Evolutionary conservation across 2,888 invertebrate genomes (phyloP).

Genomic region (Caprella mutica): DNA sequence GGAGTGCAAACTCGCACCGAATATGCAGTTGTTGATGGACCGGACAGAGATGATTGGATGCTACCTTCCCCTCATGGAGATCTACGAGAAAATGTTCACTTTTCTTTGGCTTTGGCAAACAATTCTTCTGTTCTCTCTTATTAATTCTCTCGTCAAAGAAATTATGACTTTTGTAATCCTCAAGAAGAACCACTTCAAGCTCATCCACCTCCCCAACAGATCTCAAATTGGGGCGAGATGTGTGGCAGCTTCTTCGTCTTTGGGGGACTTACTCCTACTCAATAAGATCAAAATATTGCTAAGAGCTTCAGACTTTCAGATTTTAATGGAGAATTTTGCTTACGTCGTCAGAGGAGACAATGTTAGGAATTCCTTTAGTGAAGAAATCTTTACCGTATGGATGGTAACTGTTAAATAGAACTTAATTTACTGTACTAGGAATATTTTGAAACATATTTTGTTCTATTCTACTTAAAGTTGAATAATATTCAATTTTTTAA

Average conservation of each 20-base stretch:
- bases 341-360: no score
- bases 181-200: background rate
- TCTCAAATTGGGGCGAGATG: background rate
- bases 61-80: slow-evolving; percentile 10
- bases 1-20: slow-evolving; percentile 11
- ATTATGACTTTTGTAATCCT: background rate
- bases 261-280: background rate
- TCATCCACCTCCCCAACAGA: background rate
- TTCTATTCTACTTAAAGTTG: no score
- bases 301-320: background rate
- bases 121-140: background rate
- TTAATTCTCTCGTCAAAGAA: slow-evolving; percentile 13
- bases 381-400: no score
- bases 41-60: slow-evolving; percentile 12
- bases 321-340: slow-evolving; percentile 1
- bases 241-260: background rate
- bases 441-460: no score
- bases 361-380: no score
- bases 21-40: slow-evolving; percentile 9
- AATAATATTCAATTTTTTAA: no score
- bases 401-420: no score
- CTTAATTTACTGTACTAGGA: no score
- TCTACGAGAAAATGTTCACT: slow-evolving; percentile 9
- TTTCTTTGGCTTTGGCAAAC: slow-evolving; percentile 13
- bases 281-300: background rate